Percentiles rank a stretch among this genome's conserved stretches.
phyloP scores from a whole-genome alignment of 2,888 invertebrate species.

The Myathropa florea region DNA sequence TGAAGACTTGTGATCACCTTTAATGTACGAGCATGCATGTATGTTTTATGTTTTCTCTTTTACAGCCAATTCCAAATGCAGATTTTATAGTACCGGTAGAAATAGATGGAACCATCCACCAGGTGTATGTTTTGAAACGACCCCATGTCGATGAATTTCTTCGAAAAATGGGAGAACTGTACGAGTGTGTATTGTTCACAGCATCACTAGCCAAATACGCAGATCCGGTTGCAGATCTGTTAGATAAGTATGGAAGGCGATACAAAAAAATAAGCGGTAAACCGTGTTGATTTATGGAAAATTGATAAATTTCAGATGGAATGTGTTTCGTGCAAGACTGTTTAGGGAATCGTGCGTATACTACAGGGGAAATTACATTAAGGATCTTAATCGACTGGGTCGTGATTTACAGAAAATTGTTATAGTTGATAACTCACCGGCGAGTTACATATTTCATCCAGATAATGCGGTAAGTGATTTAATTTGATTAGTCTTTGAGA shows the following conservation, averaged over 20 bases:
- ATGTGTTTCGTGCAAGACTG: slow-evolving; percentile 96
- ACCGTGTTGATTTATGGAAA: neutral
- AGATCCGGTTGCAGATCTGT: slow-evolving; percentile 98
- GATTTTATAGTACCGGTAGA: slow-evolving; percentile 99
- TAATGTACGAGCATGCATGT: neutral
- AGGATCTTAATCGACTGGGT: slow-evolving; percentile 98
- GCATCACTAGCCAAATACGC: slow-evolving; percentile 99
- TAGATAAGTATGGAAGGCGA: slow-evolving; percentile 86
- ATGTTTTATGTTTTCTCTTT: slow-evolving; percentile 69
- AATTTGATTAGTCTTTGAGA: slow-evolving; percentile 13
- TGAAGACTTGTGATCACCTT: no score
- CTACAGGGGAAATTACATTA: slow-evolving; percentile 99
- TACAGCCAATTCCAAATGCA: slow-evolving; percentile 98
- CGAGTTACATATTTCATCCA: slow-evolving; percentile 99
- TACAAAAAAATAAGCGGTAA: no score
- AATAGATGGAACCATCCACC: slow-evolving; percentile 99
- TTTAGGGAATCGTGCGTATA: slow-evolving; percentile 99
- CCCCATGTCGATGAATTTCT: slow-evolving; percentile 99
- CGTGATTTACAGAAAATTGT: slow-evolving; percentile 97
- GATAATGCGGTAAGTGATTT: slow-evolving; percentile 96
- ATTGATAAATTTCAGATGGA: slow-evolving; percentile 87
- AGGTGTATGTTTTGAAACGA: slow-evolving; percentile 99
- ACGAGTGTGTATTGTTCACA: slow-evolving; percentile 99
- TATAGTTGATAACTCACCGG: slow-evolving; percentile 99
- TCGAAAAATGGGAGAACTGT: slow-evolving; percentile 97